Evolutionary conservation across 1,140 invertebrate species (phyloP).

Genomic region (Whitmania pigra): DNA sequence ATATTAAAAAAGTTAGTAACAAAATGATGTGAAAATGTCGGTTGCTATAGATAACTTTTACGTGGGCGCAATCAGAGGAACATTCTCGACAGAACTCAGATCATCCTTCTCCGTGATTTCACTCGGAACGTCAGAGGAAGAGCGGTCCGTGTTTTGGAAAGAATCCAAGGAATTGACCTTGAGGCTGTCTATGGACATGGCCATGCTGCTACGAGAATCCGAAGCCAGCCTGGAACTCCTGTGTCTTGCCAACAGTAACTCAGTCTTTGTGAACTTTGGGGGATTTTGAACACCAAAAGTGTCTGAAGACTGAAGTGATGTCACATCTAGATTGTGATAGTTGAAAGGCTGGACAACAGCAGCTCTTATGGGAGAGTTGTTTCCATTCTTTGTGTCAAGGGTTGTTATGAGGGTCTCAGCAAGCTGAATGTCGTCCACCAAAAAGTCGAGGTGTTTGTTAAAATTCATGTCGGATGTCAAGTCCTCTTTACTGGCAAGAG

Average conservation of each 20-base stretch:
- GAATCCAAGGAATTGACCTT: slow-evolving; percentile 11
- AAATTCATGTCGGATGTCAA: background rate
- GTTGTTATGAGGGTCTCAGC: background rate
- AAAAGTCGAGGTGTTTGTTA: background rate
- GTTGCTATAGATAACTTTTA: too few relatives aligned
- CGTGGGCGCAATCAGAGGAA: too few relatives aligned
- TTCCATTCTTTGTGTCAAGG: background rate
- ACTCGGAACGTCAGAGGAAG: background rate
- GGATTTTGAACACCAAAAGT: slow-evolving; percentile 2
- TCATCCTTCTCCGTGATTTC: slow-evolving; percentile 1
- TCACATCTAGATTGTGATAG: slow-evolving; percentile 31
- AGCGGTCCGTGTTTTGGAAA: background rate
- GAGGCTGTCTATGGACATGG: slow-evolving; percentile 8
- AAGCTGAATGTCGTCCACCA: background rate
- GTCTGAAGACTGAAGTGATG: slow-evolving; percentile 9
- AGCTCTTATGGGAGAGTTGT: slow-evolving; percentile 31
- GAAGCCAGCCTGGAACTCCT: slow-evolving; percentile 24
- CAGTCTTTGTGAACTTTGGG: slow-evolving; percentile 37
- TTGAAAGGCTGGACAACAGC: slow-evolving; percentile 48
- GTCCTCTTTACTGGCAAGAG: background rate
- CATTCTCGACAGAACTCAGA: too few relatives aligned
- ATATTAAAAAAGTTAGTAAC: too few relatives aligned
- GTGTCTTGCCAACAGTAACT: slow-evolving; percentile 38
- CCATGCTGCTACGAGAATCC: slow-evolving; percentile 9
- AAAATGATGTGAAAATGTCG: too few relatives aligned